Conservation (phyloP, 2,113 vertebrate genomes). For the Salvator merianae region DNA sequence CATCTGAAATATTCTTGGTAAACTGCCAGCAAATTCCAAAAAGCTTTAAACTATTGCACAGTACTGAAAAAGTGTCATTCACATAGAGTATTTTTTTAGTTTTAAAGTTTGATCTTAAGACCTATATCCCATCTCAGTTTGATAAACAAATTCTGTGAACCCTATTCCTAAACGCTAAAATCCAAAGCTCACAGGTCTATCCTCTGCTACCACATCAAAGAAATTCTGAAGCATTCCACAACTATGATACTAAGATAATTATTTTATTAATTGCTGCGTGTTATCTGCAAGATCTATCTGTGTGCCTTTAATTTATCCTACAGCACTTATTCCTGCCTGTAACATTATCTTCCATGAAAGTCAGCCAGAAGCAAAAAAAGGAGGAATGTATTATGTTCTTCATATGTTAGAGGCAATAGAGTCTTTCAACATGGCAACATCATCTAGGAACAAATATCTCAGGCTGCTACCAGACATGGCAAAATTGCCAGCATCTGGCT, state of each 20-base stretch:
- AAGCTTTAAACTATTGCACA: background rate
- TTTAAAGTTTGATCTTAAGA: background rate
- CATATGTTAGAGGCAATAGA: slow-evolving; percentile 36
- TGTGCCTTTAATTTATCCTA: slow-evolving; percentile 37
- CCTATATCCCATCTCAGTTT: background rate
- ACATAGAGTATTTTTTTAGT: background rate
- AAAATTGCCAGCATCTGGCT: too few species aligned
- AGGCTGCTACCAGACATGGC: background rate
- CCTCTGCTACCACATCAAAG: slow-evolving; percentile 32
- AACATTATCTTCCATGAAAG: slow-evolving; percentile 41
- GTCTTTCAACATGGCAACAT: slow-evolving; percentile 15
- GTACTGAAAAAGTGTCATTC: background rate
- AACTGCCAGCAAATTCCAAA: background rate
- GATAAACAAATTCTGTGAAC: slow-evolving; percentile 13
- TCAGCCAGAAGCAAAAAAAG: slow-evolving; percentile 38
- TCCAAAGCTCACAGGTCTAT: background rate
- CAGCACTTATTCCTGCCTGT: slow-evolving; percentile 49
- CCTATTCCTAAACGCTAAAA: background rate
- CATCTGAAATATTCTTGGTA: background rate
- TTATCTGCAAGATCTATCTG: slow-evolving; percentile 8
- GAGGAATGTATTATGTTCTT: slow-evolving; percentile 17
- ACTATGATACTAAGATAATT: slow-evolving; percentile 34
- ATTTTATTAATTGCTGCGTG: slow-evolving; percentile 47
- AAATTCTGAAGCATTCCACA: slow-evolving; percentile 22
- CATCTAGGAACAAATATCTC: slow-evolving; percentile 28